Evolutionary conservation across 2,113 vertebrate species (phyloP), one percentile per base, ranked within the genome.

Genomic region (Nothobranchius kuhntae): DNA sequence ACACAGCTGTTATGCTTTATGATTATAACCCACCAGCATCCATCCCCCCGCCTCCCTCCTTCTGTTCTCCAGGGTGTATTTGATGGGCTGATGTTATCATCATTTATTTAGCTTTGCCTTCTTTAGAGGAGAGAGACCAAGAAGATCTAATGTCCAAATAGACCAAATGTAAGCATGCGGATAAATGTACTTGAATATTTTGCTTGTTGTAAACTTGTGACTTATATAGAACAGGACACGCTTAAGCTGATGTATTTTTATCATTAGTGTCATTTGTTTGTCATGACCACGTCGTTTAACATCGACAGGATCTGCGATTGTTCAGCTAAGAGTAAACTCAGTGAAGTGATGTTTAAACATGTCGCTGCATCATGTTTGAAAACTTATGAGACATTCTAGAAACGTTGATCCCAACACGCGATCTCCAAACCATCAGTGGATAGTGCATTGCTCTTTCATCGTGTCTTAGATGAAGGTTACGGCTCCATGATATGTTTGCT

Each of bases 21-120:
- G 3, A 53, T 11, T 75, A 50, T 36, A 10, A 1, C 47, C n/a
- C 8, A n/a, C 17, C 21, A 17, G 10, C 15, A 13, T 9, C 38
- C 13, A 3, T n/a, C 51, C 4, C 13, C 26, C 45, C 66, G 36
- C 4, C 21, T 58, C 9, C 12, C 58, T 9, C 56, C 50, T 42
- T 42, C 45, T 47, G 55, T 54, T 78, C 68, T 59, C 42, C 7
- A 0, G 38, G 56, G 52, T 72, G 52, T 75, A 65, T 81, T 83
- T 87, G 86, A 89, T 82, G 80, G 78, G 83, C 80, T 82, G 85
- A 78, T 80, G 86, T 74, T 87, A 89, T 91, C 74, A 68, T 46
- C 9, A 68, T 68, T 24, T 71, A 77, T 70, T 82, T 89, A 76
- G 81, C 58, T 54, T 13, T 53, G 58, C 56, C 0, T 1, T 83